These are phyloP conservation scores for Galaxea fascicularis DNA, from an alignment of 92 coral and sea anemone species.

Conservation along the genomic window DNA sequence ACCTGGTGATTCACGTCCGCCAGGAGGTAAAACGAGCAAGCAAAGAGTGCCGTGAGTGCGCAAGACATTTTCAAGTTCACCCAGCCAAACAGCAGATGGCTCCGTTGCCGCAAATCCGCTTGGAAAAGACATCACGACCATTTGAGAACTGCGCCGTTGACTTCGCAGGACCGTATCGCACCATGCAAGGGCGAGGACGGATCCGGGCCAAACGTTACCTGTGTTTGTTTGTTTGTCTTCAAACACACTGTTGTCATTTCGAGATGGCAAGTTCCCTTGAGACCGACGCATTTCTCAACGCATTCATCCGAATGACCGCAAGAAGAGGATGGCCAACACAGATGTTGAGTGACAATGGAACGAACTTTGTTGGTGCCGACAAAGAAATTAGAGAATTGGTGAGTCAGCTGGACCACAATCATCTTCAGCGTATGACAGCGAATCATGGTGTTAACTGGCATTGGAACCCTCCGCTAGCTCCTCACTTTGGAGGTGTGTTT, in stretches of 20 bases:
- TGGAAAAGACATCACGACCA: conserved; percentile 53
- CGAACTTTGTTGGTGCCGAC: conserved; percentile 70
- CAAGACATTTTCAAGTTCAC: too few relatives aligned
- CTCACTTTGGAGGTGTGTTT: conserved; percentile 72
- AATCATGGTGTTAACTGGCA: conserved; percentile 56
- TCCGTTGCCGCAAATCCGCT: conserved; percentile 57
- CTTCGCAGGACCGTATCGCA: conserved; percentile 52
- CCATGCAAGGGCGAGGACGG: conserved; percentile 61
- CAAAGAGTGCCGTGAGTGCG: conserved; percentile 41
- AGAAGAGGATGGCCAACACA: conserved; percentile 60
- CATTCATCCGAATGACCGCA: conserved; percentile 64
- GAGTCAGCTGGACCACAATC: conserved; percentile 52
- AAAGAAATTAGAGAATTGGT: conserved; percentile 58
- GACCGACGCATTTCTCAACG: conserved; percentile 63
- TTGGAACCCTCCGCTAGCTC: conserved; percentile 70
- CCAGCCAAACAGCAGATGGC: conserved; percentile 62
- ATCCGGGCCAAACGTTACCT: conserved; percentile 63
- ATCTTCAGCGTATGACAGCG: conserved; percentile 58
- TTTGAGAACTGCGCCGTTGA: conserved; percentile 64
- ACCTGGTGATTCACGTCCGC: conserved; percentile 46
- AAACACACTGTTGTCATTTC: conserved; percentile 66
- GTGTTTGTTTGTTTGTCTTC: conserved; percentile 66
- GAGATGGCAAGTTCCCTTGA: conserved; percentile 71
- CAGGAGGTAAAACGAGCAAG: conserved; percentile 29
- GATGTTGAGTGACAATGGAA: conserved; percentile 71